phyloP scores from a whole-genome alignment of 1,140 invertebrate genomes.

The Elymnias hypermnestra region DNA sequence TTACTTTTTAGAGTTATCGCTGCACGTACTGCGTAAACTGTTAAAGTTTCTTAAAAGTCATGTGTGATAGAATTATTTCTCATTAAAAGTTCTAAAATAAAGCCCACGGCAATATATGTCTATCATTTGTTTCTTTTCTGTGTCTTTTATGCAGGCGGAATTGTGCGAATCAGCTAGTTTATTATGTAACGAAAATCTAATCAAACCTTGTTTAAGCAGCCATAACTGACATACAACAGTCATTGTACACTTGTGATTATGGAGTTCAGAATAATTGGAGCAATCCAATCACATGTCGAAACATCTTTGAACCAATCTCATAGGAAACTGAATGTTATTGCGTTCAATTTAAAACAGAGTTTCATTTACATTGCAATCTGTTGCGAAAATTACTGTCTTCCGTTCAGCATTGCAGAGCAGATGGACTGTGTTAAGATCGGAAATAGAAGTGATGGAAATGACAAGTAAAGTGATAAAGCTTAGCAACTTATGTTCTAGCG shows the following conservation, averaged over 20 bases:
- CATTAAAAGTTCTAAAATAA: neutral
- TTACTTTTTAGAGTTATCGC: no score
- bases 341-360: neutral
- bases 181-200: slow-evolving; percentile 1
- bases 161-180: no score
- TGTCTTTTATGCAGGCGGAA: no score
- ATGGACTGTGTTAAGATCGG: slow-evolving; percentile 24
- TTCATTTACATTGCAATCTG: slow-evolving; percentile 9
- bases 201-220: neutral
- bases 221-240: slow-evolving; percentile 1
- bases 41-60: no score
- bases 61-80: no score
- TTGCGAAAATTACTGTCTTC: slow-evolving; percentile 30
- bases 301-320: neutral
- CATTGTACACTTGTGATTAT: slow-evolving; percentile 3
- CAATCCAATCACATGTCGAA: slow-evolving; percentile 12
- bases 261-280: slow-evolving; percentile 22
- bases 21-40: no score
- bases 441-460: slow-evolving; percentile 6
- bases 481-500: neutral
- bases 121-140: no score
- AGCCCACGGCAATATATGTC: no score
- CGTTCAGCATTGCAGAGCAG: slow-evolving; percentile 17
- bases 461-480: neutral
- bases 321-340: slow-evolving; percentile 20